Percentiles rank a stretch among this genome's conserved stretches.
phyloP scores from a whole-genome alignment of 2,113 vertebrate genomes.

The Anoplopoma fimbria region DNA sequence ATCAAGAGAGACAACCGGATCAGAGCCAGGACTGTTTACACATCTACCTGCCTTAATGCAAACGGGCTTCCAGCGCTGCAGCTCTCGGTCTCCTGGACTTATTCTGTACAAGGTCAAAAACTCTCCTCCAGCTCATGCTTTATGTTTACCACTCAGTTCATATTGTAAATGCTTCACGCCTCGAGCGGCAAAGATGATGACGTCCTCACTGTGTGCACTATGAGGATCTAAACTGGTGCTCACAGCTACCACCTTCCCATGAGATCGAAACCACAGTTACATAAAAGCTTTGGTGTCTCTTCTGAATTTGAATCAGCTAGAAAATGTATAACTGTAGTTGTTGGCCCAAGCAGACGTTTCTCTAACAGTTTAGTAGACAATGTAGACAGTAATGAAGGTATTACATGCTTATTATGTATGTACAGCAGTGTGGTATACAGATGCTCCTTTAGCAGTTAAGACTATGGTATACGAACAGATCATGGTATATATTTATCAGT shows the following conservation, averaged over 20 bases:
- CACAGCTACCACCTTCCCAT: conserved; percentile 31
- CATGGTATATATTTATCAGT: conserved; percentile 43
- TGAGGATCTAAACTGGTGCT: conserved; percentile 42
- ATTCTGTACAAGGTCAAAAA: conserved; percentile 22
- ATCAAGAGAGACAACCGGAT: conserved; percentile 48
- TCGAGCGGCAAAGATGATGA: conserved; percentile 21
- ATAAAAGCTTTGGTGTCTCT: conserved; percentile 39
- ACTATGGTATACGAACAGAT: conserved; percentile 29
- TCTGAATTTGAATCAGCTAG: conserved; percentile 46
- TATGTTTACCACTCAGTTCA: conserved; percentile 36
- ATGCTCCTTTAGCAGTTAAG: conserved; percentile 35
- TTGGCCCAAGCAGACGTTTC: conserved; percentile 31
- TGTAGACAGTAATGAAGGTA: conserved; percentile 23
- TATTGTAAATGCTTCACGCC: conserved; percentile 45
- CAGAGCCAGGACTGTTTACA: conserved; percentile 77
- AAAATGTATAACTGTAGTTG: conserved; percentile 39
- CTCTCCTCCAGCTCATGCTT: conserved; percentile 34
- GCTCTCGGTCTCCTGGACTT: conserved; percentile 35
- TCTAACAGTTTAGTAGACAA: conserved; percentile 22
- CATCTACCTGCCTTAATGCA: conserved; percentile 81
- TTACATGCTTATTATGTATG: conserved; percentile 53
- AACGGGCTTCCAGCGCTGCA: conserved; percentile 51
- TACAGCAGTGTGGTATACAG: conserved; percentile 55
- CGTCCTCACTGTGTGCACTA: not conserved
- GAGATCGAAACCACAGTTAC: conserved; percentile 23